Base-by-base conservation (phyloP, 2,797 vertebrate genomes). In the Platalea minor region DNA sequence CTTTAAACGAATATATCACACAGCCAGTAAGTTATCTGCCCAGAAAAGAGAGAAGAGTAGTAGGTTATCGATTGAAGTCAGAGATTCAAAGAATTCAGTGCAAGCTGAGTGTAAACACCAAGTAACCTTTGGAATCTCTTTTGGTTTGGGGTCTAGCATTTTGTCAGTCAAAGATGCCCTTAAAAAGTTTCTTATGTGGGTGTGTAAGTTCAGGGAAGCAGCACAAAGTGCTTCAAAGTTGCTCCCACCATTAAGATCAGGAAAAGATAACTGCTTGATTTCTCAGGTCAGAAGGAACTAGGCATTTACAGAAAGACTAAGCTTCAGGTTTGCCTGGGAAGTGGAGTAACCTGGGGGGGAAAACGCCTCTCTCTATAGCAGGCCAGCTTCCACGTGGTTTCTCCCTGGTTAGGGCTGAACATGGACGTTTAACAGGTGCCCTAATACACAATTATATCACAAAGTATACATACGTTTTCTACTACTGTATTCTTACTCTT, bases 371-470 rank as follows among this genome's bases (percentile, higher is more conserved):
- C 4, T 1, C 3, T 9, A 21, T 0, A 8, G 0, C 29, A 14
- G 26, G 43, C 8, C 4, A 2, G 11, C 16, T 1, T 28, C 61
- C 73, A 78, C 23, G 1, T 1, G 26, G 13, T 17, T 61, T 35
- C 57, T 41, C 45, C 51, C 53, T 25, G 87, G 20, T 19, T 5
- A 57, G 76, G 54, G 64, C 68, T 59, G 84, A 64, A n/a, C 35
- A 15, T 0, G 2, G 65, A 41, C 59, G 10, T 4, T 59, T 5
- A 10, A 0, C 39, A 60, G 56, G 37, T 5, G 46, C 56, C 26
- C 4, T 0, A 23, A 9, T 5, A 39, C 48, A 33, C 31, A 28
- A 2, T 0, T 8, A 5, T 0, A 4, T 2, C 80, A 43, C 1
- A 13, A 45, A 54, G 19, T 0, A 24, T 1, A 17, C 25, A 4